phyloP scores from a whole-genome alignment of 2,888 invertebrate genomes.

The Melinaea marsaeus region DNA sequence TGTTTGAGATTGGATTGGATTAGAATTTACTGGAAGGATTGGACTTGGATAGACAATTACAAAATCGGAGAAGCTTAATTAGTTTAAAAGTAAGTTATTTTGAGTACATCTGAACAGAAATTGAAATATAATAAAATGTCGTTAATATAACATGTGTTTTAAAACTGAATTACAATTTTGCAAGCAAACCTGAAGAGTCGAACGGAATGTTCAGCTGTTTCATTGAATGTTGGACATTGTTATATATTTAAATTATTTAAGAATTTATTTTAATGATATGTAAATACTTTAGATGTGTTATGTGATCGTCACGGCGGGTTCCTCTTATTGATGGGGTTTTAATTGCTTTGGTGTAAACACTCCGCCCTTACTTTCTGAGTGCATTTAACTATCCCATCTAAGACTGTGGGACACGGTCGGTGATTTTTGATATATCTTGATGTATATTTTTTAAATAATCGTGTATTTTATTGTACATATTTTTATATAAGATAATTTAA shows the following conservation, averaged over 20 bases:
- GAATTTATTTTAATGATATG: constrained; percentile 16
- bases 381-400: constrained; percentile 29
- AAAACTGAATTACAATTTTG: background rate
- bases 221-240: background rate
- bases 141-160: background rate
- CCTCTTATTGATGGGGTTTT: constrained; percentile 59
- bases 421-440: background rate
- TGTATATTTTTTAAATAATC: background rate
- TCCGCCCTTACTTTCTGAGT: constrained; percentile 46
- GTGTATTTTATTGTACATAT: no score
- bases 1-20: no score
- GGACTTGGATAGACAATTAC: no score
- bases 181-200: background rate
- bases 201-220: constrained; percentile 2
- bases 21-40: no score
- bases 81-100: no score
- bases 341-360: constrained; percentile 61
- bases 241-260: constrained; percentile 23
- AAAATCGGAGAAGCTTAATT: no score
- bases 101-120: no score
- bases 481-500: no score
- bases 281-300: constrained; percentile 52
- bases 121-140: background rate
- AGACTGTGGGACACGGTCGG: constrained; percentile 24
- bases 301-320: constrained; percentile 65